Evolutionary conservation across 2,888 invertebrate genomes (phyloP), one percentile per base, ranked within the genome.

Genomic region (Latheticus oryzae): DNA sequence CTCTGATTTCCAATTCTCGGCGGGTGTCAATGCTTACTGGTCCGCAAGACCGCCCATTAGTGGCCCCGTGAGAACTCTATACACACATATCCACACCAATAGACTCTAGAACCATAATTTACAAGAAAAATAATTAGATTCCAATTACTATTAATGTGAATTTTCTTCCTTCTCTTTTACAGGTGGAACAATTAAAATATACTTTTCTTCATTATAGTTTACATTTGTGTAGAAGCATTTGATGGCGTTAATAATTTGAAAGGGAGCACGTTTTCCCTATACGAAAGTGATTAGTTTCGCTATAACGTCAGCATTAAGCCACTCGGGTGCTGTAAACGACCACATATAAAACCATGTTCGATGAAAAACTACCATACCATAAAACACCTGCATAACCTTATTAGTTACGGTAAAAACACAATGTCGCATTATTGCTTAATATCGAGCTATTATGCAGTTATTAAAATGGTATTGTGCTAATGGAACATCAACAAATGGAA

Each of bases 1-100:
- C 65, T 67, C 63, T 67, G 70, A 70, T 70, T 72, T 70, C 70
- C 60, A 61, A 66, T 66, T 65, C 74, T 69, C 73, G 67, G 69
- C 72, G 72, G 73, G 72, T 72, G 73, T 71, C 69, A 68, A 51
- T 62, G 74, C 63, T 70, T 74, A 72, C 57, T 74, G 73, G 73
- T 76, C 73, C 76, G 76, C 74, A 76, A 72, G 67, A 76, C 66
- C 66, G 68, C 67, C 62, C 73, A 67, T 71, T 68, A 66, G 50
- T 43, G 40, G 60, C 61, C 60, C 64, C 74, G 76, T 75, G 76
- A 74, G 76, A 76, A 76, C 73, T 63, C 61, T 62, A 5, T n/a
- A 12, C 50, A 1, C 28, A 38, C 48, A 16, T 17, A 19, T 23
- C 50, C 37, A 24, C 13, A n/a, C 33, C 23, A 26, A 24, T 17